Conservation (phyloP, 2,888 invertebrate species). For the Sabatieria punctata region DNA sequence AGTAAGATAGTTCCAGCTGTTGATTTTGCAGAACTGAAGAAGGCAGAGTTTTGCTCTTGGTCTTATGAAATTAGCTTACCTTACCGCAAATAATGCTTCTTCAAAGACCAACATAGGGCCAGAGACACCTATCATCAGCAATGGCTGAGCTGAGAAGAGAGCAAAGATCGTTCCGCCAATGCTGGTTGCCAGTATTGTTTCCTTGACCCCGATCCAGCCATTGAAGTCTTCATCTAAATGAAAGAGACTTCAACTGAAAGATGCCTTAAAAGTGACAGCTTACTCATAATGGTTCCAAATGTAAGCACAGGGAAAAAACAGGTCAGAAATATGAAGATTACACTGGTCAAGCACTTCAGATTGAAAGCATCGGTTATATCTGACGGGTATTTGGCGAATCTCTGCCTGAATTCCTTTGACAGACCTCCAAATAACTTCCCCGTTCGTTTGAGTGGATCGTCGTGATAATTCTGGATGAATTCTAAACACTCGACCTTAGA, state of each 20-base stretch:
- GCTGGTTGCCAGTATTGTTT: conserved; percentile 62
- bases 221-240: conserved; percentile 59
- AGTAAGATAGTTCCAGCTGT: background rate
- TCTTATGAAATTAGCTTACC: no score
- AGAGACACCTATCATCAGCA: conserved; percentile 81
- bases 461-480: no score
- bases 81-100: conserved; percentile 56
- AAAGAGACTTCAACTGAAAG: no score
- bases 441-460: background rate
- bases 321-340: background rate
- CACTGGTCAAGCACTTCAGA: background rate
- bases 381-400: background rate
- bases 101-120: conserved; percentile 82
- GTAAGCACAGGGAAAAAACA: background rate
- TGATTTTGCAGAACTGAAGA: conserved; percentile 3
- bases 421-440: background rate
- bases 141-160: conserved; percentile 66
- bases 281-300: background rate
- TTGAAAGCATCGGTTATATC: background rate
- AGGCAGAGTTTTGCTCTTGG: no score
- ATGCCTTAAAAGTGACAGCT: no score
- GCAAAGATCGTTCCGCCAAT: conserved; percentile 69
- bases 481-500: no score
- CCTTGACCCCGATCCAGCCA: conserved; percentile 73
- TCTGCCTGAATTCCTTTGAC: background rate